Evolutionary conservation across 2,113 vertebrate genomes (phyloP), one percentile per base, ranked within the genome.

Genomic region (Coptodon bakossiorum): DNA sequence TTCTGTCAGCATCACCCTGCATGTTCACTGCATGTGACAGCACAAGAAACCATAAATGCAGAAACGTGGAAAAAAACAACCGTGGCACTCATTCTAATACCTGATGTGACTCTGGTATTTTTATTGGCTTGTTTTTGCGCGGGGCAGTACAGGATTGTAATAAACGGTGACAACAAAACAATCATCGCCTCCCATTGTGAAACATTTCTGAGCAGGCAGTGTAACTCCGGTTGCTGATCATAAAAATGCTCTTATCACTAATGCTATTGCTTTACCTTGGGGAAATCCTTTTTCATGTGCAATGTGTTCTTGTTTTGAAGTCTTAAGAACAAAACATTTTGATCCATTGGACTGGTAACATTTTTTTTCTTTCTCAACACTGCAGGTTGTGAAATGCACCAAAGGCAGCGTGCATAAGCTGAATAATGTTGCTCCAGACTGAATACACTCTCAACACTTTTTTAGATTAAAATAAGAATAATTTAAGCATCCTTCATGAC

Each of bases 291-390:
- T 45, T 68, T 11, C 45, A 48, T 63, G 34, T 59, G 34, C 54
- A 81, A 17, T 19, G 13, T 48, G 13, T 66, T 78, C 50, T 38
- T 17, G 27, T 59, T 48, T 85, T 36, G 3, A 16, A 31, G 40
- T 11, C 4, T 52, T 78, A 5, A 14, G 91, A 90, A 91, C 89
- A 91, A 88, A 89, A 88, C 50, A 66, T 87, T 90, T 86, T 50
- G 71, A 89, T 83, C 81, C 13, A 9, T 17, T 82, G 61, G 24
- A 5, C 59, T 81, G 48, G 22, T 22, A 59, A 54, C 12, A 16
- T 7, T 7, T 34, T 19, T 81, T 9, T 34, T 40, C 66, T 73
- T 45, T 0, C 40, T 31, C 73, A 50, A 50, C 73, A 3, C 59
- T 36, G 78, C 9, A 19, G 36, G 84, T 85, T 86, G 82, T 76